Evolutionary conservation across 2,888 invertebrate genomes (phyloP).

Genomic region (Scaptomyza tumidula): DNA sequence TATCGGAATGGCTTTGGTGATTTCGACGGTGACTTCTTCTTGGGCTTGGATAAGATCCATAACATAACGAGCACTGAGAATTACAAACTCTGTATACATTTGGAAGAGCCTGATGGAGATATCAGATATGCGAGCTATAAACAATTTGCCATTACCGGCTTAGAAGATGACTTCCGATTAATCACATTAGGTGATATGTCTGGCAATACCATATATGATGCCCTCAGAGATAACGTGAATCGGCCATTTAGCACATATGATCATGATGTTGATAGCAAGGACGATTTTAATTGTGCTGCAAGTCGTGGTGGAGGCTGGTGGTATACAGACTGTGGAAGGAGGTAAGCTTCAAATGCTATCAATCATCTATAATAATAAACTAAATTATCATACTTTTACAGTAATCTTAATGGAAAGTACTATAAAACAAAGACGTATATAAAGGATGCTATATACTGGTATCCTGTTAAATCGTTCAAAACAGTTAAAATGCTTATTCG

Average conservation of each 20-base stretch:
- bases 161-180: too few species aligned
- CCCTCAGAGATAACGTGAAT: too few species aligned
- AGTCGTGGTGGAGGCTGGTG: too few species aligned
- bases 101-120: background rate
- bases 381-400: background rate
- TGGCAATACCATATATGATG: too few species aligned
- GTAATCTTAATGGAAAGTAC: slow-evolving; percentile 6
- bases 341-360: background rate
- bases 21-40: slow-evolving; percentile 1
- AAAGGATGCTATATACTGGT: background rate
- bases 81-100: background rate
- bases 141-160: background rate
- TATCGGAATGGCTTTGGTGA: background rate
- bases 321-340: too few species aligned
- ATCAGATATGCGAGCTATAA: background rate
- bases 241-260: too few species aligned
- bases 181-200: too few species aligned
- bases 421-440: background rate
- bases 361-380: background rate
- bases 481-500: background rate
- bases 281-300: too few species aligned
- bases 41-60: slow-evolving; percentile 2
- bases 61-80: background rate
- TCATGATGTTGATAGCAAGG: too few species aligned
- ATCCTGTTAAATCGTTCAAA: background rate